Evolutionary conservation across 1,140 invertebrate genomes (phyloP), one percentile per base, ranked within the genome.

Genomic region (Camponotus vicinus): DNA sequence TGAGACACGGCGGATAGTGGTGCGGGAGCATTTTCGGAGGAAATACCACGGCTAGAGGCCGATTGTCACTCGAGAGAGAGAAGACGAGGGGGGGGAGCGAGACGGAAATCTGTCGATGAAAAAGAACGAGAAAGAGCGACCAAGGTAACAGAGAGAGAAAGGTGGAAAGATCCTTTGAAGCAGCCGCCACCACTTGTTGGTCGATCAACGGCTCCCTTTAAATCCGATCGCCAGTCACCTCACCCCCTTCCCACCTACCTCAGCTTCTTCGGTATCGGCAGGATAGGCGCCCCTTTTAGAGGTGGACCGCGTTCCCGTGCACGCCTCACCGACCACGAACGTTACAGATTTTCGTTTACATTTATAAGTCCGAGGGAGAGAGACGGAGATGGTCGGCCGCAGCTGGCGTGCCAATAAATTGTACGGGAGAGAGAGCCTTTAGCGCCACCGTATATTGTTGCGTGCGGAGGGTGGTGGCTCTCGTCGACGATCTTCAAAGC

Each of bases 141-240:
- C 71, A 55, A 79, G 64, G 61, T 77, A 88, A 70, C 80, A 79
- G 89, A 52, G 79, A 91, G 89, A 92, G 92, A 85, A 86, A 89
- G 90, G 66, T 80, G 71, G 85, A 87, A 87, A 84, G 89, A 88
- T 87, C 88, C 93, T 95, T 95, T 95, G 95, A 95, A 93, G 93
- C 82, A 90, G 92, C 95, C 95, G 94, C 93, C 94, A 90, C 92
- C 92, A 94, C 94, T 95, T 95, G 94, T 95, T 94, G 93, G 92
- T 93, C 93, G 93, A 94, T 94, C 94, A 92, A 92, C 93, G 93
- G 91, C 89, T 92, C 90, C 91, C 93, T 95, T 94, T 94, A 94
- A 95, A 95, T 94, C 93, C 94, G 94, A 95, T 95, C 93, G 92
- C 93, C 93, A 69, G 79, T 85, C 88, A 91, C 91, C 89, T 89